Base-by-base conservation (phyloP, 2,797 vertebrate species). In the Pipistrellus nathusii region DNA sequence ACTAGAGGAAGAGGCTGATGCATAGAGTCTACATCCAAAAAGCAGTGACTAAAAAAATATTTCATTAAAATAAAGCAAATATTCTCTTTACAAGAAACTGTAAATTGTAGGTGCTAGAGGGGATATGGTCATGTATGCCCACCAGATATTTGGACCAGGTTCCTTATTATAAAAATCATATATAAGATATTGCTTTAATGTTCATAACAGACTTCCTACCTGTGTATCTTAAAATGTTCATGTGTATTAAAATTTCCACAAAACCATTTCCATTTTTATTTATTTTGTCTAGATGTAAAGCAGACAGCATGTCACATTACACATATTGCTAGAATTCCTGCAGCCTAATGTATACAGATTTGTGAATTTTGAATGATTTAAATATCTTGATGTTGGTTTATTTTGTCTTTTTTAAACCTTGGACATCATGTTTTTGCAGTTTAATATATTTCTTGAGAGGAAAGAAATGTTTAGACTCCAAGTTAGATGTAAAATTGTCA, bases 251-350 rank as follows among this genome's bases (percentile, higher is more conserved):
- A 57, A 85, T 92, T 93, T 94, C 66, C 75, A 90, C 62, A 95
- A 92, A 95, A 77, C 30, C 41, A 53, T 59, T 94, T 57, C 71
- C 44, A 30, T 92, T 85, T 94, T 57, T 80, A 92, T 96, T 97
- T 97, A 95, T 96, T 97, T 97, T 96, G 93, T 95, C 95, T 97
- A 59, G 85, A 90, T 78, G 14, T 91, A 88, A 94, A 92, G 48
- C 92, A 97, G 95, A 90, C 88, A 87, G 75, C 80, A 66, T 85
- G 83, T 75, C 88, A 95, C 18, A 71, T 88, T 93, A 91, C 51
- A 87, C 13, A 46, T 91, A 80, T 82, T 80, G 72, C 93, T 94
- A 87, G 78, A 88, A 87, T 96, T 88, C 64, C 48, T 90, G 46
- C 41, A 88, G 57, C 30, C 68, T 91, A 85, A 85, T 80, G 41